A percentile compares a stretch with the other conserved stretches of the same genome.
phyloP scores from a whole-genome alignment of 2,797 vertebrate genomes.

The Danio kyathit region DNA sequence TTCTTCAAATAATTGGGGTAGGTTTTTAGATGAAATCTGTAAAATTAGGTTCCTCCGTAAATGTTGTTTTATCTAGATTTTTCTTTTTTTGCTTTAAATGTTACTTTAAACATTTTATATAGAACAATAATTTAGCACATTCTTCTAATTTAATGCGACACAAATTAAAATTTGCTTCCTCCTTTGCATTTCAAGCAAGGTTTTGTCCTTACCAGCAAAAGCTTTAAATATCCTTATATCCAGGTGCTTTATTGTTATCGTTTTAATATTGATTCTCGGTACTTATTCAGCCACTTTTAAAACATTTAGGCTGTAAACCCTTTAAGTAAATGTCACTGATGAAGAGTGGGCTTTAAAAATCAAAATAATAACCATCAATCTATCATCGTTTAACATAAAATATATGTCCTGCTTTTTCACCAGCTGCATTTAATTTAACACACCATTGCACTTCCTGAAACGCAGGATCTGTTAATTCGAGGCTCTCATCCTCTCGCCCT shows the following conservation, averaged over 20 bases:
- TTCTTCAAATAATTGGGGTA: not conserved
- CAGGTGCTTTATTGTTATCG: not conserved
- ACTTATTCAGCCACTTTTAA: conserved; percentile 56
- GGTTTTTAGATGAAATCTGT: not conserved
- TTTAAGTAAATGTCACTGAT: conserved; percentile 58
- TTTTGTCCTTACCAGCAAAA: conserved; percentile 14
- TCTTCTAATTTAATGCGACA: not conserved
- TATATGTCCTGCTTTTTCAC: conserved; percentile 73
- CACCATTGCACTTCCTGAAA: conserved; percentile 87
- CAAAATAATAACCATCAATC: conserved; percentile 33
- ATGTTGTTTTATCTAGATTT: too few relatives aligned
- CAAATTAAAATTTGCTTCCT: not conserved
- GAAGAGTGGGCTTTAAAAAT: conserved; percentile 57
- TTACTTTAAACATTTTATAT: not conserved
- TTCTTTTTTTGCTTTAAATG: too few relatives aligned
- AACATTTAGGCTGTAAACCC: conserved; percentile 58
- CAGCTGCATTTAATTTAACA: conserved; percentile 89
- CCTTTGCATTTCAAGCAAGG: not conserved
- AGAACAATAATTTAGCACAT: not conserved
- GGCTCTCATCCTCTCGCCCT: conserved; percentile 65
- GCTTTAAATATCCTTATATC: not conserved
- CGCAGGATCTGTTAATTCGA: conserved; percentile 82
- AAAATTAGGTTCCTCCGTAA: too few relatives aligned
- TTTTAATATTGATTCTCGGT: not conserved
- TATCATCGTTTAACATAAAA: conserved; percentile 70